Conservation (phyloP, 2,888 invertebrate genomes). For the Muscina levida region DNA sequence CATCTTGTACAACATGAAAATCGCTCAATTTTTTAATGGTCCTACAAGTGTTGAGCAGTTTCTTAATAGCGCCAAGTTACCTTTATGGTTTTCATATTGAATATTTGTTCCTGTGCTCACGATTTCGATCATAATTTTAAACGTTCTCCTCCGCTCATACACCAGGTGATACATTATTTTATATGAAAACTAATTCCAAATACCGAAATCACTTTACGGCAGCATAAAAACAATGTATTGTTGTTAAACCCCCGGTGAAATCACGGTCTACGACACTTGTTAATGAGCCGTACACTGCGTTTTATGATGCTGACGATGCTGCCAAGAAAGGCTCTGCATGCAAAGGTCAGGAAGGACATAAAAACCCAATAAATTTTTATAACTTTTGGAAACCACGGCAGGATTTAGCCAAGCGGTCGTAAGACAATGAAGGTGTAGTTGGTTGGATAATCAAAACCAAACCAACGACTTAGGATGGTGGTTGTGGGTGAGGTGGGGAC, state of each 20-base stretch:
- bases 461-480: conserved; percentile 20
- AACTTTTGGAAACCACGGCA: conserved; percentile 7
- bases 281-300: conserved; percentile 14
- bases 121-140: conserved; percentile 18
- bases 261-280: background rate
- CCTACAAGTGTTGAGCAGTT: conserved; percentile 20
- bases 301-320: conserved; percentile 2
- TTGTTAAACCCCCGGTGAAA: background rate
- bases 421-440: conserved; percentile 26
- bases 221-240: conserved; percentile 3
- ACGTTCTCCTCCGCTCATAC: background rate
- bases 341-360: conserved; percentile 23
- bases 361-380: conserved; percentile 24
- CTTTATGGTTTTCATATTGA: conserved; percentile 19
- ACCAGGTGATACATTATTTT: background rate
- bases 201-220: conserved; percentile 19
- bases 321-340: background rate
- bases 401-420: background rate
- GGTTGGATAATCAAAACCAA: conserved; percentile 10
- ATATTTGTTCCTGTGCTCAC: background rate
- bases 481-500: background rate
- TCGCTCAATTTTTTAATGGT: conserved; percentile 18
- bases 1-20: background rate
- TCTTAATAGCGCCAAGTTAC: conserved; percentile 7
- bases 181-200: background rate